Conservation (phyloP, 2,797 vertebrate genomes). For the Rhincodon typus region DNA sequence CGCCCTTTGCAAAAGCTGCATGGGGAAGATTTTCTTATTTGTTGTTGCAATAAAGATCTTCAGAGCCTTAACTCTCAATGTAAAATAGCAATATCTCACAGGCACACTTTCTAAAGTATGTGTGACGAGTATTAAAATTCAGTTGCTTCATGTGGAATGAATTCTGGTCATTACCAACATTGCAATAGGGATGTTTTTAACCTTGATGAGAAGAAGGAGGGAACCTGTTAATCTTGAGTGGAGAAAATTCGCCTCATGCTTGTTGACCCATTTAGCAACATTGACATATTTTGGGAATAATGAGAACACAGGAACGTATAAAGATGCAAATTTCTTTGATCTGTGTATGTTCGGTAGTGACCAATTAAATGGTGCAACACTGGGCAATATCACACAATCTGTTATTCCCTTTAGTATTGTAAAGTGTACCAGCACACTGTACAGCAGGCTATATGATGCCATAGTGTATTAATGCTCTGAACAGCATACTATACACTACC, state of each 20-base stretch:
- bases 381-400: neutral
- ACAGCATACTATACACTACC: neutral
- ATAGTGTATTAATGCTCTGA: neutral
- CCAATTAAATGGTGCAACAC: neutral
- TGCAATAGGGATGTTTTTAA: neutral
- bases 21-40: neutral
- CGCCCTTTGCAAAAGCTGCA: neutral
- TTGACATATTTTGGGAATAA: neutral
- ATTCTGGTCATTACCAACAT: neutral
- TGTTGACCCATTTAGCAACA: neutral
- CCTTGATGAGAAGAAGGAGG: neutral
- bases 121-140: neutral
- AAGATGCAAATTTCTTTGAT: neutral
- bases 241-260: neutral
- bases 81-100: neutral
- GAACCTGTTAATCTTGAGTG: too few relatives aligned
- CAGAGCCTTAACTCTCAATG: neutral
- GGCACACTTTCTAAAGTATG: neutral
- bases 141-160: neutral
- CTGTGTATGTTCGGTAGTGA: neutral
- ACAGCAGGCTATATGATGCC: neutral
- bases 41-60: neutral
- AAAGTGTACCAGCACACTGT: neutral
- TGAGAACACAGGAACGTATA: neutral
- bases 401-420: too few relatives aligned